Evolutionary conservation across 2,113 vertebrate species (phyloP), one percentile per base, ranked within the genome.

Genomic region (Clarias magur): DNA sequence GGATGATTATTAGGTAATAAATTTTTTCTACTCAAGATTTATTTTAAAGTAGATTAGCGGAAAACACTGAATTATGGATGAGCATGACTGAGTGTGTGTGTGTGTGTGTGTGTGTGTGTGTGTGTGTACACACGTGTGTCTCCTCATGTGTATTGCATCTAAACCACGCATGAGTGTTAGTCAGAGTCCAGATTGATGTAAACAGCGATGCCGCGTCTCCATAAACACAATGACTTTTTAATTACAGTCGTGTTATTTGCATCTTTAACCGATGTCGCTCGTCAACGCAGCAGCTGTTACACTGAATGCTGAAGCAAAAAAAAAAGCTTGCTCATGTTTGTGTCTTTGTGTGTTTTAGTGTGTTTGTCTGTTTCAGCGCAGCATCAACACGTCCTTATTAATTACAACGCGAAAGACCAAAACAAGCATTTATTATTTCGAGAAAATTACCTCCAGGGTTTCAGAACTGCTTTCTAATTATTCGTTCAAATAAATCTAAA

Each of bases 151-250:
- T 42, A 48, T 21, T 42, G 19, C 4, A 16, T 9, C 30, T 19
- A 72, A 6, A 38, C 16, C 5, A 10, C 17, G 16, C 53, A 59
- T 56, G 11, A 34, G 0, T 27, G 3, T 60, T 59, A 60, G 60
- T 80, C 56, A 34, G 79, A 80, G 54, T 59, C 57, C 54, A 60
- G 54, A 59, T 80, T 9, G n/a, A 80, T 80, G 15, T 80, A 80
- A 59, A 80, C 23, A 25, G 72, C 13, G 42, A 25, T 59, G 38
- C 54, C 42, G 67, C 76, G 13, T 82, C 73, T 63, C 81, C 82
- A 82, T 70, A 86, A 81, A 62, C 76, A 68, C 63, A 88, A 91
- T 13, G 72, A 25, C 73, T 89, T 89, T 88, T 89, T 90, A 89
- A 91, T 91, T 87, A 82, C 87, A 63, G 54, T 34, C 56, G 73